phyloP scores from a whole-genome alignment of 2,888 invertebrate genomes.

The Apotomis turbidana region DNA sequence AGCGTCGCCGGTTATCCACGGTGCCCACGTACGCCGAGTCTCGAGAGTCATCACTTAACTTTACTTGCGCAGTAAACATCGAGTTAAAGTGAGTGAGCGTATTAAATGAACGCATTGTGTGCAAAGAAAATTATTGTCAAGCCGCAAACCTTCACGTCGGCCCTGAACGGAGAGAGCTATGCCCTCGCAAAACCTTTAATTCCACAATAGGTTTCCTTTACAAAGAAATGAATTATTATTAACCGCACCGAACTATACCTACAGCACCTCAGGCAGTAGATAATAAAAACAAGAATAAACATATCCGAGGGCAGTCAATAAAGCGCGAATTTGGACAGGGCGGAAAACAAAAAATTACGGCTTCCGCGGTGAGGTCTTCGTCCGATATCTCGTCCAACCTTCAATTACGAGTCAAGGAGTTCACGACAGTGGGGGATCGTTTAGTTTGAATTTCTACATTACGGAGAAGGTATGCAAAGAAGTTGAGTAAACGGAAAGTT shows the following conservation, averaged over 20 bases:
- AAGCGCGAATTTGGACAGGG: slow-evolving; percentile 54
- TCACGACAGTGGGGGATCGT: slow-evolving; percentile 15
- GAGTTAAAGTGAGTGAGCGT: slow-evolving; percentile 42
- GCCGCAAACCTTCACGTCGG: slow-evolving; percentile 55
- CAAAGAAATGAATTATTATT: slow-evolving; percentile 63
- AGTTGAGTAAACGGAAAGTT: slow-evolving; percentile 28
- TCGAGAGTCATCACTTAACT: slow-evolving; percentile 31
- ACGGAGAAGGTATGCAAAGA: slow-evolving; percentile 6
- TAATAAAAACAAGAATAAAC: slow-evolving; percentile 53
- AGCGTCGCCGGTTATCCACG: slow-evolving; percentile 9
- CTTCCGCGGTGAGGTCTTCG: slow-evolving; percentile 62
- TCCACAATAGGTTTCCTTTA: slow-evolving; percentile 62
- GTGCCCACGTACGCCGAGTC: slow-evolving; percentile 8
- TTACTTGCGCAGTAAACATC: slow-evolving; percentile 32
- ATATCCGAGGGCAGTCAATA: slow-evolving; percentile 55
- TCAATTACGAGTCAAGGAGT: slow-evolving; percentile 40
- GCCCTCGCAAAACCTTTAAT: slow-evolving; percentile 58
- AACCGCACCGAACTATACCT: slow-evolving; percentile 46
- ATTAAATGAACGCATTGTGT: slow-evolving; percentile 48
- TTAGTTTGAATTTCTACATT: slow-evolving; percentile 13
- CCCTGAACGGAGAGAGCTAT: slow-evolving; percentile 58
- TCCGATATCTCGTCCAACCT: slow-evolving; percentile 52
- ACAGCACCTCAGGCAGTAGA: slow-evolving; percentile 44
- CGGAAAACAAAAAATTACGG: slow-evolving; percentile 61
- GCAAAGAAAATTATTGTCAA: slow-evolving; percentile 54